Evolutionary conservation across 2,888 invertebrate species (phyloP).

Genomic region (Phaedon cochleariae): DNA sequence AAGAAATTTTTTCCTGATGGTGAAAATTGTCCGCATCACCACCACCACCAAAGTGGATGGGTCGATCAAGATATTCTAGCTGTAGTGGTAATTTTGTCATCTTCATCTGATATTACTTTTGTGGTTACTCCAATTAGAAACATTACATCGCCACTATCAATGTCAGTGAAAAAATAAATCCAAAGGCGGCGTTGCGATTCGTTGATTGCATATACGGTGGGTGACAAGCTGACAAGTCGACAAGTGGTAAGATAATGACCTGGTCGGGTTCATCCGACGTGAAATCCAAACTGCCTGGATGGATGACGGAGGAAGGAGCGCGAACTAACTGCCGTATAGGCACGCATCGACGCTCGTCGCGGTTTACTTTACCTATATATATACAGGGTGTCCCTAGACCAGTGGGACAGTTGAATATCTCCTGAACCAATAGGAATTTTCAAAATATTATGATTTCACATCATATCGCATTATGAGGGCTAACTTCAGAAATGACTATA

Average conservation of each 20-base stretch:
- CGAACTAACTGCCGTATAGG: constrained; percentile 16
- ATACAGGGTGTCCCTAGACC: no score
- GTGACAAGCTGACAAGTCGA: constrained; percentile 47
- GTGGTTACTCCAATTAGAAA: constrained; percentile 1
- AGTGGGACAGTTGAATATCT: no score
- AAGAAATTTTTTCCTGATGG: no score
- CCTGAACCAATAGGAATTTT: no score
- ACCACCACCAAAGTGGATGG: no score
- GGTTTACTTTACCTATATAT: constrained; percentile 17
- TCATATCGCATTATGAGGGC: no score
- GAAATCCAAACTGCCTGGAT: constrained; percentile 32
- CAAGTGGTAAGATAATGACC: constrained; percentile 46
- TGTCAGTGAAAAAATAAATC: constrained; percentile 11
- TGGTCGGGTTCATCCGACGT: constrained; percentile 40
- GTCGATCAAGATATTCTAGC: no score
- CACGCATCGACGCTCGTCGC: neutral
- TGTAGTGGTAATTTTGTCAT: no score
- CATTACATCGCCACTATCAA: constrained; percentile 30
- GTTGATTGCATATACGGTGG: constrained; percentile 34
- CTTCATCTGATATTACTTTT: no score
- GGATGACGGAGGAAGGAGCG: neutral
- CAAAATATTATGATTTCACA: no score
- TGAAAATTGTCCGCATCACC: no score
- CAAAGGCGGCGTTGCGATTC: constrained; percentile 38
- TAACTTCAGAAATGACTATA: no score